phyloP scores from a whole-genome alignment of 23 tunicate species.

The Halocynthia roretzi region DNA sequence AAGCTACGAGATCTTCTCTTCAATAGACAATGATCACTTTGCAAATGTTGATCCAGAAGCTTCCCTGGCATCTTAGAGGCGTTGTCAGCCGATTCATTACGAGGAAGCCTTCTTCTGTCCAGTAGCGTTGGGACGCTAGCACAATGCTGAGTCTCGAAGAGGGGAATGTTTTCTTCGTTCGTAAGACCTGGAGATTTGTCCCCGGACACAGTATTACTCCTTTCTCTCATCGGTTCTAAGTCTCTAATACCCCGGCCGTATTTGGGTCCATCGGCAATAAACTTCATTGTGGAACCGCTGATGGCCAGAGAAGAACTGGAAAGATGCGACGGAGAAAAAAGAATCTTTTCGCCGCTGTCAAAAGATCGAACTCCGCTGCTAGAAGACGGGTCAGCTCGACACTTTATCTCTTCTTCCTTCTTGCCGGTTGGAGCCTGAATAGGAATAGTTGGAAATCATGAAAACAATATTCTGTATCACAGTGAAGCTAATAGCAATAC shows the following conservation, averaged over 20 bases:
- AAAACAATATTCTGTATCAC: too few relatives aligned
- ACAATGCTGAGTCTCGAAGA: background rate
- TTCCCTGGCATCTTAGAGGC: background rate
- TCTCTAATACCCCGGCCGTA: slow-evolving; percentile 5
- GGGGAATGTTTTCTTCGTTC: background rate
- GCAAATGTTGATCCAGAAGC: too few relatives aligned
- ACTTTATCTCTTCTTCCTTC: too few relatives aligned
- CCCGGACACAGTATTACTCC: slow-evolving; percentile 39
- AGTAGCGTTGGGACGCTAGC: background rate
- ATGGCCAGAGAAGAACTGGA: background rate
- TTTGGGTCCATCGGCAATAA: slow-evolving; percentile 1
- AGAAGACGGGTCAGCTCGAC: slow-evolving; percentile 12
- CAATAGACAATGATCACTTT: background rate
- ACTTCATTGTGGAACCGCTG: background rate
- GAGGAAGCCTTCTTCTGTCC: background rate
- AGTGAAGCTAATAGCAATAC: too few relatives aligned
- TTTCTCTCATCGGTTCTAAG: slow-evolving; percentile 9
- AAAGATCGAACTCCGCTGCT: slow-evolving; percentile 34
- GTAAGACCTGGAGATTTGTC: background rate
- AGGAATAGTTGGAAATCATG: too few relatives aligned
- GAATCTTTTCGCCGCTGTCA: slow-evolving; percentile 27
- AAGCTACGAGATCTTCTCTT: background rate
- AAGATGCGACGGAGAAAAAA: background rate
- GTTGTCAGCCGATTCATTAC: background rate
- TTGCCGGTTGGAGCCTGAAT: too few relatives aligned